phyloP scores from a whole-genome alignment of 2,888 invertebrate species.

The Acanthosepion esculentum region DNA sequence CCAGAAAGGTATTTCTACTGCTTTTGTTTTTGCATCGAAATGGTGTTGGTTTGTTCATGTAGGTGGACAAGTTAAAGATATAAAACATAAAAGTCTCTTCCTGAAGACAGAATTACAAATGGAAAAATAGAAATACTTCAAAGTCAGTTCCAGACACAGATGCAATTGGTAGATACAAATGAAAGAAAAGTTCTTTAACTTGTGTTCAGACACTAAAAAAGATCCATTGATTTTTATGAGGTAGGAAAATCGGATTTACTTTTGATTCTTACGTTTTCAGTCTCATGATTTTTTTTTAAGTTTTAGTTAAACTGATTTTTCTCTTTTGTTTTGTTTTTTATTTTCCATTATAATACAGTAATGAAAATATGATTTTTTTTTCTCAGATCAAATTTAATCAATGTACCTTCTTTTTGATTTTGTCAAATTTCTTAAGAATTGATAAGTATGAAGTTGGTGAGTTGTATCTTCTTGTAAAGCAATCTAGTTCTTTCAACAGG shows the following conservation, averaged over 20 bases:
- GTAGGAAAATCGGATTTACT: conserved; percentile 15
- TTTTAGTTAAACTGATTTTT: conserved; percentile 24
- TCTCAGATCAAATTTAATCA: neutral
- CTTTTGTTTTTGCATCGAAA: neutral
- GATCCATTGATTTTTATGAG: neutral
- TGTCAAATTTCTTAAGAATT: neutral
- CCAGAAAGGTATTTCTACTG: neutral
- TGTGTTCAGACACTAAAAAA: neutral
- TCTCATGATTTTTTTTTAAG: neutral
- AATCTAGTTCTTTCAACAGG: too few relatives aligned
- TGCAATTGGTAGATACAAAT: conserved; percentile 5
- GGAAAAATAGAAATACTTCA: neutral
- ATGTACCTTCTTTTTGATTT: neutral
- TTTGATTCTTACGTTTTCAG: neutral
- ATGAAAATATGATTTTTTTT: neutral
- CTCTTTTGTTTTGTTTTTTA: neutral
- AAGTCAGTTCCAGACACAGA: neutral
- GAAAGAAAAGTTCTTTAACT: neutral
- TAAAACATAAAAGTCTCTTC: too few relatives aligned
- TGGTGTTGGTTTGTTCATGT: neutral
- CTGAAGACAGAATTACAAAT: neutral
- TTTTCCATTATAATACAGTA: neutral
- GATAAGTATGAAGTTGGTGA: neutral
- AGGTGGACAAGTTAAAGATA: too few relatives aligned
- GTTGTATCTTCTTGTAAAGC: too few relatives aligned